Evolutionary conservation across 1,140 invertebrate genomes (phyloP).

Genomic region (Periplaneta americana): DNA sequence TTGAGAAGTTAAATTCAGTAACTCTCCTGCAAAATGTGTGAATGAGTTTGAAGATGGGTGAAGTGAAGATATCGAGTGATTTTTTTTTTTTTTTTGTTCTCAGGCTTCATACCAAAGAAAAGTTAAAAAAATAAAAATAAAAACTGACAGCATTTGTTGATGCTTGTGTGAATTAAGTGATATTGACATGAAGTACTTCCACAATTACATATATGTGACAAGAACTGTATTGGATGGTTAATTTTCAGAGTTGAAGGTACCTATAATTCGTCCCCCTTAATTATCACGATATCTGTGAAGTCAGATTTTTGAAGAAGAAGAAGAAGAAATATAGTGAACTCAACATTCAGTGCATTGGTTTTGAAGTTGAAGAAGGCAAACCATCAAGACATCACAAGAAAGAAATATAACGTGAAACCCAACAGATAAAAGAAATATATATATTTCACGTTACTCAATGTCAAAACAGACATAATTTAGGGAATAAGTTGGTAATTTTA

Average conservation of each 20-base stretch:
- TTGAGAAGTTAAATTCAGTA: neutral
- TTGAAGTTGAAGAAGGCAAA: neutral
- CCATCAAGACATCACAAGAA: neutral
- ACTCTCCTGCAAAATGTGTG: neutral
- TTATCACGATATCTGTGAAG: neutral
- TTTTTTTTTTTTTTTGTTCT: neutral
- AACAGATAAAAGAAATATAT: neutral
- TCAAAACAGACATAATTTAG: neutral
- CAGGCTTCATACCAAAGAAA: slow-evolving; percentile 9
- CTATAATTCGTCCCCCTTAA: neutral
- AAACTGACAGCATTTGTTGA: neutral
- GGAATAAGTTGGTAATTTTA: neutral
- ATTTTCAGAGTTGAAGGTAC: neutral
- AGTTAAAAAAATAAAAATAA: neutral
- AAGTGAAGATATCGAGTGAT: neutral
- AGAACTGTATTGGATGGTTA: neutral
- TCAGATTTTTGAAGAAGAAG: neutral
- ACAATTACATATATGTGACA: neutral
- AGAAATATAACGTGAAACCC: neutral
- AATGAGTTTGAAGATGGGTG: neutral
- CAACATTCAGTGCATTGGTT: neutral
- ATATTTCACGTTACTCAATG: neutral
- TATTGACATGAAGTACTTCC: neutral
- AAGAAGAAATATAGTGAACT: neutral
- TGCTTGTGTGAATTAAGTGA: neutral